Conservation (phyloP, 2,888 invertebrate species). For the Psylliodes chrysocephalus region DNA sequence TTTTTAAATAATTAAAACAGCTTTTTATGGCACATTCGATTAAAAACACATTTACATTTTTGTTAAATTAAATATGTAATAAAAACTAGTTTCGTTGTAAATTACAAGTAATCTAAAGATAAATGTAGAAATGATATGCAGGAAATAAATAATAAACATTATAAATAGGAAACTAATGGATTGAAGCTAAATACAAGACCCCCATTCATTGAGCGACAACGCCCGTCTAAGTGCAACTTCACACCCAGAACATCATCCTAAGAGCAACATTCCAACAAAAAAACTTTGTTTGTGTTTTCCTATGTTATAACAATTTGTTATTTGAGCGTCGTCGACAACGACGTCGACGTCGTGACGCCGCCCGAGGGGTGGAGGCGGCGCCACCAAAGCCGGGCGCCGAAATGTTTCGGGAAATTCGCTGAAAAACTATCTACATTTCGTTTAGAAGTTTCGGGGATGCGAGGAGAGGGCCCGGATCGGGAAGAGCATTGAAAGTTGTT, state of each 20-base stretch:
- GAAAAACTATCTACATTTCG: slow-evolving; percentile 46
- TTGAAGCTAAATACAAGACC: neutral
- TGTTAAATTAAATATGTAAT: too few relatives aligned
- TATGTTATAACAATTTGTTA: slow-evolving; percentile 62
- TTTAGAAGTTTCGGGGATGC: slow-evolving; percentile 26
- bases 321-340: slow-evolving; percentile 55
- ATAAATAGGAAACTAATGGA: neutral
- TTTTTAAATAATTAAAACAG: too few relatives aligned
- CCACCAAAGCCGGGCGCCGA: slow-evolving; percentile 58
- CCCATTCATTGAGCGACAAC: slow-evolving; percentile 14
- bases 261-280: slow-evolving; percentile 41
- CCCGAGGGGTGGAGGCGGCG: slow-evolving; percentile 51
- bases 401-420: slow-evolving; percentile 48
- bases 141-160: slow-evolving; percentile 2
- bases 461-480: slow-evolving; percentile 3
- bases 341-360: slow-evolving; percentile 38
- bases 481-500: slow-evolving; percentile 28
- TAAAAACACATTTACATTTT: too few relatives aligned
- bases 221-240: slow-evolving; percentile 24
- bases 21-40: too few relatives aligned
- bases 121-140: too few relatives aligned
- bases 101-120: too few relatives aligned
- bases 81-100: too few relatives aligned
- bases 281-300: slow-evolving; percentile 54
- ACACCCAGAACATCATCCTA: slow-evolving; percentile 24